Evolutionary conservation across 2,113 vertebrate species (phyloP).

Genomic region (Pollimyrus isidori): DNA sequence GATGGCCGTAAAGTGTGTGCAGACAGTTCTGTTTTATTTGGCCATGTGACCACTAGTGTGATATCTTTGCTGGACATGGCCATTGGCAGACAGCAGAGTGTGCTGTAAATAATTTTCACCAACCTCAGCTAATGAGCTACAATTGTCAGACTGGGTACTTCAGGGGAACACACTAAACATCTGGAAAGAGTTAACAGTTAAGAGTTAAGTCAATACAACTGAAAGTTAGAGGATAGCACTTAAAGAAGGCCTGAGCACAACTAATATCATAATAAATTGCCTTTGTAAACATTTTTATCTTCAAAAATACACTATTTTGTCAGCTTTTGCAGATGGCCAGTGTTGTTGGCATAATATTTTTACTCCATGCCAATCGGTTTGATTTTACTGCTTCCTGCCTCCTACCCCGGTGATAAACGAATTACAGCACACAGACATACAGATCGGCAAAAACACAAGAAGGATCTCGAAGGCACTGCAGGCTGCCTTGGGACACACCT

Average conservation of each 20-base stretch:
- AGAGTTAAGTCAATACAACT: not conserved
- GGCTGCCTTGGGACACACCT: not conserved
- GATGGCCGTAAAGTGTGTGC: not conserved
- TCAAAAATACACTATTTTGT: not conserved
- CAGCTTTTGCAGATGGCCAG: not conserved
- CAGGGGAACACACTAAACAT: too few species aligned
- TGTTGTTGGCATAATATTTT: not conserved
- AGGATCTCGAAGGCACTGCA: not conserved
- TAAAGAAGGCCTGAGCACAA: slow-evolving; percentile 11
- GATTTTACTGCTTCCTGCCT: not conserved
- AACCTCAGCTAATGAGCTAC: not conserved
- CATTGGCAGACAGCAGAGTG: not conserved
- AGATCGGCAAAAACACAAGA: too few species aligned
- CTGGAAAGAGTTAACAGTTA: not conserved
- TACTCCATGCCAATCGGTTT: not conserved
- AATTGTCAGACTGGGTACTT: not conserved
- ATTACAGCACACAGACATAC: not conserved
- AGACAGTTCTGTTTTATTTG: not conserved
- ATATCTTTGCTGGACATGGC: not conserved
- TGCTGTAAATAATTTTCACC: not conserved
- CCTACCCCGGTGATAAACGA: not conserved
- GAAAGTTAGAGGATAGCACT: not conserved
- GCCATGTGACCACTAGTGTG: not conserved
- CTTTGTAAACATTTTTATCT: slow-evolving; percentile 1
- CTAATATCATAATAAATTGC: not conserved